These are phyloP conservation scores for Otolemur garnettii DNA, from an alignment of 2,113 vertebrate genomes.

Conservation along the genomic window DNA sequence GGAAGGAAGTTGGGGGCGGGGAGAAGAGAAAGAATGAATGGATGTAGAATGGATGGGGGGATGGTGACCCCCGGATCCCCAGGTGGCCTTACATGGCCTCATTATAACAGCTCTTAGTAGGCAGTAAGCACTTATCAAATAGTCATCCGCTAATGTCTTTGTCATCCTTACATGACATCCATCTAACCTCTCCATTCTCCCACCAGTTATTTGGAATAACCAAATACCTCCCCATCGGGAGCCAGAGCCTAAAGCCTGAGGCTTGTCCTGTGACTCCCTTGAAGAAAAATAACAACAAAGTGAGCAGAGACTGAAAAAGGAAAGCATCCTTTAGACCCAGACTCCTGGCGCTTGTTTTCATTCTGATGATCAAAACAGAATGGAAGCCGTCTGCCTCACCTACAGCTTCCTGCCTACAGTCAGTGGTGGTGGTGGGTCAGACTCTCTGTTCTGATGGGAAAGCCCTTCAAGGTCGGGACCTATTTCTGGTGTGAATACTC, in stretches of 20 bases:
- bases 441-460: not conserved
- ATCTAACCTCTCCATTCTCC: not conserved
- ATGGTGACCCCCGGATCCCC: not conserved
- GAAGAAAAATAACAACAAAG: slow-evolving; percentile 49
- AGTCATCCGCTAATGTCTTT: not conserved
- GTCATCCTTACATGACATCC: not conserved
- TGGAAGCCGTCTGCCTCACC: fast-evolving
- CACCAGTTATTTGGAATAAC: not conserved
- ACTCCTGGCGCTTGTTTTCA: not conserved
- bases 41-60: too few species aligned
- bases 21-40: not conserved
- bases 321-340: not conserved
- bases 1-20: not conserved
- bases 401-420: fast-evolving
- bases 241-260: not conserved
- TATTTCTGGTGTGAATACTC: slow-evolving; percentile 3
- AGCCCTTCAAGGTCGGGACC: not conserved
- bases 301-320: not conserved
- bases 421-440: fast-evolving
- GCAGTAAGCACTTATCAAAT: not conserved
- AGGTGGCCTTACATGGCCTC: too few species aligned
- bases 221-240: not conserved
- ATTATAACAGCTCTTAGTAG: not conserved
- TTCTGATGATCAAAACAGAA: not conserved
- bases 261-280: not conserved